These are phyloP conservation scores for Lagenorhynchus albirostris DNA, from an alignment of 2,113 vertebrate species.

Conservation along the genomic window DNA sequence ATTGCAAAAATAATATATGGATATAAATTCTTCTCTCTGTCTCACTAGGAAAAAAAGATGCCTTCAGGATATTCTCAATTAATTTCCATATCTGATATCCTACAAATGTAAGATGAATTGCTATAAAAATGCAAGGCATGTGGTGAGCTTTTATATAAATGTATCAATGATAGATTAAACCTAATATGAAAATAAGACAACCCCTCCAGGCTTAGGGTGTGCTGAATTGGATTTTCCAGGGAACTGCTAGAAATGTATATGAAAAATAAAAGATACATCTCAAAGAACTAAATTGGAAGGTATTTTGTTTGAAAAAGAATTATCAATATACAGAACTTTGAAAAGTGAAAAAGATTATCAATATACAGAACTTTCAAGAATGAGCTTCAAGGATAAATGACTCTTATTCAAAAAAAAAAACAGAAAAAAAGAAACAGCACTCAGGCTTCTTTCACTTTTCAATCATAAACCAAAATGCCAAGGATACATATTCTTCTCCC, in stretches of 20 bases:
- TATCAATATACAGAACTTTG: background rate
- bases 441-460: background rate
- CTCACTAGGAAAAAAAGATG: constrained; percentile 19
- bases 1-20: background rate
- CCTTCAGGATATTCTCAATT: constrained; percentile 33
- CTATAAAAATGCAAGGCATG: background rate
- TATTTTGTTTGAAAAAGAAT: background rate
- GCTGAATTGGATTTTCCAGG: constrained; percentile 3
- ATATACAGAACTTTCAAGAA: background rate
- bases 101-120: constrained; percentile 48
- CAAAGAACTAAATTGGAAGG: background rate
- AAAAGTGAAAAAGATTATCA: background rate
- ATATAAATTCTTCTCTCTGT: constrained; percentile 25
- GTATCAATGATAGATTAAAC: constrained; percentile 46
- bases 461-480: background rate
- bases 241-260: background rate
- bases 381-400: background rate
- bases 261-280: constrained; percentile 12
- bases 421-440: background rate
- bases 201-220: background rate
- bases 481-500: background rate
- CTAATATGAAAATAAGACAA: constrained; percentile 38
- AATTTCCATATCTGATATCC: constrained; percentile 54
- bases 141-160: constrained; percentile 22
- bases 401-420: background rate